Evolutionary conservation across 2,113 vertebrate genomes (phyloP).

Genomic region (Steatornis caripensis): DNA sequence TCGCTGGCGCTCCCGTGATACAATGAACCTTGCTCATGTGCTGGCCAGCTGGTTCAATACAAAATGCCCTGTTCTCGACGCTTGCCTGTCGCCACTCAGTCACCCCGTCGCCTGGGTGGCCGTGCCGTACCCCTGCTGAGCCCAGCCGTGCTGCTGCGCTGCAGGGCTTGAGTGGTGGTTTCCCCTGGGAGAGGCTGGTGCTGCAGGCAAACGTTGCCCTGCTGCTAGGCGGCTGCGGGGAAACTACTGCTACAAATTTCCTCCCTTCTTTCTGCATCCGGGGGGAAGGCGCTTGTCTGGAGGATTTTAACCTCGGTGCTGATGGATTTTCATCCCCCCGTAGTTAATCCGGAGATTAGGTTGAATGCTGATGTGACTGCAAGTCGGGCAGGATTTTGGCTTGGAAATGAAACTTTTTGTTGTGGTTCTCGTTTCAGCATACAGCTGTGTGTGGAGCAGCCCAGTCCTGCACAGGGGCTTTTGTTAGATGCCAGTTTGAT

Average conservation of each 20-base stretch:
- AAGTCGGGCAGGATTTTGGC: background rate
- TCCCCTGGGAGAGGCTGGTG: background rate
- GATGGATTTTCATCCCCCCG: background rate
- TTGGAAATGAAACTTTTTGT: background rate
- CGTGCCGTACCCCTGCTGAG: accelerated
- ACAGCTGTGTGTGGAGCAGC: background rate
- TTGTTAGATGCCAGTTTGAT: background rate
- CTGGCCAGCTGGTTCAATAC: background rate
- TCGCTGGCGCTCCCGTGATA: accelerated
- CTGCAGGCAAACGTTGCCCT: background rate
- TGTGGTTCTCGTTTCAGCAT: background rate
- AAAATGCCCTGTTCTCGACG: accelerated
- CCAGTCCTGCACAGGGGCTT: background rate
- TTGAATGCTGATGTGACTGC: background rate
- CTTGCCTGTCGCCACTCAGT: background rate
- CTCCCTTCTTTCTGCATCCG: background rate
- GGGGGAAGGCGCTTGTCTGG: accelerated
- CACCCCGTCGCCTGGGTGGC: too few relatives aligned
- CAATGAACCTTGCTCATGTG: background rate
- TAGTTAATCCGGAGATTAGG: background rate
- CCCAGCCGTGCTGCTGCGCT: accelerated
- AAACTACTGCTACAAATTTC: background rate
- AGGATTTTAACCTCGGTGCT: background rate
- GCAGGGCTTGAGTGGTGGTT: background rate
- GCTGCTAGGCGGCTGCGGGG: background rate